Evolutionary conservation across 1,140 invertebrate species (phyloP), one percentile per base, ranked within the genome.

Genomic region (Calephelis virginiensis): DNA sequence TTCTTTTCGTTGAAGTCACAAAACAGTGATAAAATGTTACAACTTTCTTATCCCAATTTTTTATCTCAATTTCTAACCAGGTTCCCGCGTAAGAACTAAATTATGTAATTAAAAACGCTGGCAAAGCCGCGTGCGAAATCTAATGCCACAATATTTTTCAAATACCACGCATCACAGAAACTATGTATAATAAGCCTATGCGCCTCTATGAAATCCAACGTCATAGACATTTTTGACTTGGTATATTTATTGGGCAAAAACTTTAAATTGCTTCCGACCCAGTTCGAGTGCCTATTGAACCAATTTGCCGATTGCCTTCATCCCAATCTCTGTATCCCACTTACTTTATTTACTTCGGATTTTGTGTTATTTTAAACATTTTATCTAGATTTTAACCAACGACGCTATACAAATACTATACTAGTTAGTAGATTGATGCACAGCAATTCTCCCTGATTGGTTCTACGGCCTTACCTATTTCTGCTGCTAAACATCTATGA

Each of bases 181-280:
- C 40, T 40, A 40, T 40, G 40, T 40, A 6, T 12, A 9, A 47
- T 47, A 47, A 6, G 46, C 8, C 6, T 59, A 17, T 64, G 56
- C 70, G 63, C 77, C 68, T 65, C 63, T 66, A 78, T 75, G 68
- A 74, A 50, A 78, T 56, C 38, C 67, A 73, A 66, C 71, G 70
- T 74, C 75, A 66, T 67, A 63, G 65, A 70, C 71, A 79, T 83
- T 86, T 83, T 85, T 86, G 82, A 84, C 77, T 85, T 78, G 76
- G 73, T 74, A 74, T 84, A 88, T 85, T 85, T 87, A 85, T 88
- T 85, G 75, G 77, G 74, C 66, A 83, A 84, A 86, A 88, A 88
- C 83, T 88, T 88, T 88, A 86, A 88, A 88, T 88, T 88, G 80
- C 80, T 78, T 85, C 71, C 77, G 83, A 84, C 84, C 84, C 77